phyloP scores from a whole-genome alignment of 2,113 vertebrate genomes.

The Condylura cristata region DNA sequence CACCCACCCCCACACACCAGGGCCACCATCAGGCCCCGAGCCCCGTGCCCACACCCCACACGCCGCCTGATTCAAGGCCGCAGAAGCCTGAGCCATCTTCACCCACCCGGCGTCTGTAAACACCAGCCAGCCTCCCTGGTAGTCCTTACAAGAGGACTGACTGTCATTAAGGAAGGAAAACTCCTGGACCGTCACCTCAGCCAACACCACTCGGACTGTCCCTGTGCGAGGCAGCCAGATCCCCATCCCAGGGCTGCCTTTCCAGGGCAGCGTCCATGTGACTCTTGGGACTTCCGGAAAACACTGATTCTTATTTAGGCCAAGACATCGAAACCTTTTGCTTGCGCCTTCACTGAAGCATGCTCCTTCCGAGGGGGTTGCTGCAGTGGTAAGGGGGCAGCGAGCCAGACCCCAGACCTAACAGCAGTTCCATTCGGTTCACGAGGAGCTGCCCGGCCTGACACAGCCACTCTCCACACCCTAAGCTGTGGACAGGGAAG shows the following conservation, averaged over 20 bases:
- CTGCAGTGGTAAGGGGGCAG: neutral
- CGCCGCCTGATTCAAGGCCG: too few relatives aligned
- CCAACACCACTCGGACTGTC: fast-evolving
- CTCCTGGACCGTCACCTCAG: fast-evolving
- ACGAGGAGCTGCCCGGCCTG: neutral
- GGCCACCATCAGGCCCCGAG: too few relatives aligned
- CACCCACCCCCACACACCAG: too few relatives aligned
- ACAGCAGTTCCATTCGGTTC: neutral
- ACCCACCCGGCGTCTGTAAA: too few relatives aligned
- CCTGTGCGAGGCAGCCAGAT: neutral
- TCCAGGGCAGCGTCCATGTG: neutral
- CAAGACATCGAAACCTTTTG: neutral
- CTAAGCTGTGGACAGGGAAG: fast-evolving
- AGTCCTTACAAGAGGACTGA: neutral
- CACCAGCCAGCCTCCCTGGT: neutral
- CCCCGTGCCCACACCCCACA: too few relatives aligned
- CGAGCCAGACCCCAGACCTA: neutral
- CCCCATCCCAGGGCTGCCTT: neutral
- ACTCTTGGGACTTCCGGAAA: neutral
- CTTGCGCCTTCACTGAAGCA: neutral
- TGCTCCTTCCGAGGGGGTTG: neutral
- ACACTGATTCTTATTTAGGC: neutral
- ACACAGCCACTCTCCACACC: neutral
- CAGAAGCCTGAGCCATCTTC: too few relatives aligned
- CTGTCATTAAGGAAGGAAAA: neutral